Base-by-base conservation (phyloP, 2,113 vertebrate genomes). In the Erinaceus europaeus region DNA sequence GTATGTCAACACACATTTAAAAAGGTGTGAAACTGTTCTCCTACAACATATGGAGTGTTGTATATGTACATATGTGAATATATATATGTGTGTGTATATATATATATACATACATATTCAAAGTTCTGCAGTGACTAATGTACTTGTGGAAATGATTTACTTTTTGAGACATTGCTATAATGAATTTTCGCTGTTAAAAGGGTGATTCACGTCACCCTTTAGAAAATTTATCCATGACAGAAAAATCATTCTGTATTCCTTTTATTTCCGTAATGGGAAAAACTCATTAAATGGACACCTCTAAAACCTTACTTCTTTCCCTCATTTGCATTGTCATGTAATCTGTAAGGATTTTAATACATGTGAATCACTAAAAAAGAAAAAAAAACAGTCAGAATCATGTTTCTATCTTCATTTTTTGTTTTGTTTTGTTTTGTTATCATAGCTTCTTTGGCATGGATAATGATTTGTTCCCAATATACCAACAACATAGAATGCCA, bases 381-480 rank as follows among this genome's bases (percentile, higher is more conserved):
- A 42, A 74, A 42, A 74, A 87, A 74, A 61, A 74, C 11, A 88
- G 36, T 59, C 65, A 27, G 59, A 89, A 90, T 7, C 55, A 86
- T 77, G 38, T 50, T 38, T 12, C 76, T 69, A n/a, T 40, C 7
- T 67, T 55, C 48, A 38, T 20, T 1, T 6, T 53, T 64, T 53
- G 2, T 9, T 53, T 65, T 61, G 57, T 25, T 44, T 32, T 83
- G 75, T 75, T 48, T 59, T 73, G 86, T 69, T 78, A 50, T 52
- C 36, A 6, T 68, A n/a, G 42, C 44, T n/a, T 81, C 72, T 91
- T 73, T 81, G 89, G 90, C 52, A 64, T 62, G 62, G 50, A 18
- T 68, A 88, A 83, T 38, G 69, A 53, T 11, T 83, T 72, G 21
- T 27, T 86, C 72, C 34, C 48, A 76, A 73, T 10, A 44, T 40